Conservation (phyloP, 2,113 vertebrate species). For the Scopus umbretta region DNA sequence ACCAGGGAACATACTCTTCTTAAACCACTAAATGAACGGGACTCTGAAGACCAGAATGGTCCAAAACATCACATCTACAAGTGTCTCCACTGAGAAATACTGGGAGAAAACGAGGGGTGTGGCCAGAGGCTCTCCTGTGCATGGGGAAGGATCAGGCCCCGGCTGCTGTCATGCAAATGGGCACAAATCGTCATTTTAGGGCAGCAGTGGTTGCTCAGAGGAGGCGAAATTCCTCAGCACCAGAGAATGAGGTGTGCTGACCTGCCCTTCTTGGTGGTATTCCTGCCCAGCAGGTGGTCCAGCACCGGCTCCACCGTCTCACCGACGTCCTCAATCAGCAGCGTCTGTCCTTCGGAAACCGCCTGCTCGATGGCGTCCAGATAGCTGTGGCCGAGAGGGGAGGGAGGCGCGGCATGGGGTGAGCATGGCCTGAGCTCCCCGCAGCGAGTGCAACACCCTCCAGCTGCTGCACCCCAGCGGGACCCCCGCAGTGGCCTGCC, state of each 20-base stretch:
- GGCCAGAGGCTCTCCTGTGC: neutral
- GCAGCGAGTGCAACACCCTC: too few species aligned
- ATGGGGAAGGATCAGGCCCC: neutral
- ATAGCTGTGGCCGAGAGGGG: conserved; percentile 40
- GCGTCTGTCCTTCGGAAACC: conserved; percentile 53
- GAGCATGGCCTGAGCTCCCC: too few species aligned
- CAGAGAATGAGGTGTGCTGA: neutral
- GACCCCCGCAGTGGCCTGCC: fast-evolving
- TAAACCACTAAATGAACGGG: neutral
- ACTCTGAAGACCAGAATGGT: neutral
- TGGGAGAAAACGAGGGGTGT: neutral
- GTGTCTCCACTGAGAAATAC: neutral
- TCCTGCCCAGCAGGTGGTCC: conserved; percentile 72
- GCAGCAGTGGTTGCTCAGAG: neutral
- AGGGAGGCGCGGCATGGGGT: fast-evolving
- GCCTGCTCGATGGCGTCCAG: conserved; percentile 72
- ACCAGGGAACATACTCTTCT: neutral
- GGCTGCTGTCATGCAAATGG: neutral
- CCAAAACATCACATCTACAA: neutral
- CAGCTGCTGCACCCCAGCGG: fast-evolving
- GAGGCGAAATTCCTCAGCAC: neutral
- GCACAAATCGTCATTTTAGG: neutral
- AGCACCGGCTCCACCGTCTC: conserved; percentile 74
- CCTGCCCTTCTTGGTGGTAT: conserved; percentile 74
- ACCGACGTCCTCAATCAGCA: conserved; percentile 72